Conservation (phyloP, 2,797 vertebrate species). For the Gallinago solitaria region DNA sequence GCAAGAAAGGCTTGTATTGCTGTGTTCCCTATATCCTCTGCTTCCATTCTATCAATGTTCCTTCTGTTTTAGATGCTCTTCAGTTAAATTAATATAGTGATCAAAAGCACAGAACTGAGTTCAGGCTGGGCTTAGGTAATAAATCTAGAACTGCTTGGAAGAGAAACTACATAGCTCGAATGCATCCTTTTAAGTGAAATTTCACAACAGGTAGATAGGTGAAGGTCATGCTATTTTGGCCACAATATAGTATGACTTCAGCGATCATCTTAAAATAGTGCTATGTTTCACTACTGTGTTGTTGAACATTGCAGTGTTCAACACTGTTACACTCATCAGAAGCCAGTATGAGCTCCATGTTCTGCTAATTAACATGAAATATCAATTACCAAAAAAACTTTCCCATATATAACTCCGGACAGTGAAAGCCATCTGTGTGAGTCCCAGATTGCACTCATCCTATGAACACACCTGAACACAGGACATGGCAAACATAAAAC, state of each 20-base stretch:
- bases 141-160: constrained; percentile 17
- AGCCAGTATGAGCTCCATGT: background rate
- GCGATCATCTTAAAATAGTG: background rate
- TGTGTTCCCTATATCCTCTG: background rate
- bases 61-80: constrained; percentile 58
- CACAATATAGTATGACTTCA: background rate
- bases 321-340: background rate
- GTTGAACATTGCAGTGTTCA: background rate
- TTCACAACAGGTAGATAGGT: constrained; percentile 12
- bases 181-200: constrained; percentile 13
- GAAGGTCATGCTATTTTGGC: constrained; percentile 10
- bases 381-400: background rate
- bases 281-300: background rate
- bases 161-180: constrained; percentile 17
- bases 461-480: background rate
- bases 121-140: background rate
- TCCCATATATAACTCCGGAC: background rate
- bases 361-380: background rate
- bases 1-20: constrained; percentile 10
- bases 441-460: background rate
- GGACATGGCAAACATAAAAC: background rate
- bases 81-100: constrained; percentile 64
- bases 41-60: constrained; percentile 50
- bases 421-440: background rate
- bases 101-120: constrained; percentile 43